These are phyloP conservation scores for Anoplius nigerrimus DNA, from an alignment of 2,888 invertebrate genomes.

Conservation along the genomic window DNA sequence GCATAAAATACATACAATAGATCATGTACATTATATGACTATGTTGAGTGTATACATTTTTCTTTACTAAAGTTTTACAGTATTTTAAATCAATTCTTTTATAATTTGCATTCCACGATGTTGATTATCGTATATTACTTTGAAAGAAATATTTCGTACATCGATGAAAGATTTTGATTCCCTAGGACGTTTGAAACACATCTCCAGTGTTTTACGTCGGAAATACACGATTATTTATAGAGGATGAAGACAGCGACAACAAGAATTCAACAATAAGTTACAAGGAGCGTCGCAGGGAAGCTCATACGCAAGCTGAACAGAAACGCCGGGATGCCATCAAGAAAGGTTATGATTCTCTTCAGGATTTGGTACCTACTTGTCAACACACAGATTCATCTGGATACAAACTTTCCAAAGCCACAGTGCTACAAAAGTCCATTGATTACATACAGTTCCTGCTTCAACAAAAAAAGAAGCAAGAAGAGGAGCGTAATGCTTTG, in stretches of 20 bases:
- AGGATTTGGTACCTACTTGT: conserved; percentile 94
- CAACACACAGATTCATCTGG: conserved; percentile 94
- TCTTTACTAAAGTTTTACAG: background rate
- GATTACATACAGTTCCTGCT: conserved; percentile 94
- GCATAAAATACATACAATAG: too few species aligned
- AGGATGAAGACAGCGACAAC: conserved; percentile 81
- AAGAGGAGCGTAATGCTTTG: conserved; percentile 93
- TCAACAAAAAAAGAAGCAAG: conserved; percentile 94
- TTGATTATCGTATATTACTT: background rate
- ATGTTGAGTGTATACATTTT: too few species aligned
- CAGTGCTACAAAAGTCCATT: conserved; percentile 94
- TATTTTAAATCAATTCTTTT: conserved; percentile 1
- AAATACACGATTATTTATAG: conserved; percentile 63
- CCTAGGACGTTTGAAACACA: too few species aligned
- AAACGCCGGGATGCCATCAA: conserved; percentile 97
- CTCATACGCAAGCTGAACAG: conserved; percentile 97
- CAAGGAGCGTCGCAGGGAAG: conserved; percentile 94
- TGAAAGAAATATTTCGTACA: background rate
- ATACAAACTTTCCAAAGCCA: conserved; percentile 97
- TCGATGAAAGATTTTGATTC: too few species aligned
- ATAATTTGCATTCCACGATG: too few species aligned
- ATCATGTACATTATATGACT: too few species aligned
- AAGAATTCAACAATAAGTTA: conserved; percentile 85
- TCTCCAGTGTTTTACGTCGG: too few species aligned
- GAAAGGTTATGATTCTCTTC: conserved; percentile 95